Evolutionary conservation across 1,140 invertebrate genomes (phyloP).

Genomic region (Drosophila arizonae): DNA sequence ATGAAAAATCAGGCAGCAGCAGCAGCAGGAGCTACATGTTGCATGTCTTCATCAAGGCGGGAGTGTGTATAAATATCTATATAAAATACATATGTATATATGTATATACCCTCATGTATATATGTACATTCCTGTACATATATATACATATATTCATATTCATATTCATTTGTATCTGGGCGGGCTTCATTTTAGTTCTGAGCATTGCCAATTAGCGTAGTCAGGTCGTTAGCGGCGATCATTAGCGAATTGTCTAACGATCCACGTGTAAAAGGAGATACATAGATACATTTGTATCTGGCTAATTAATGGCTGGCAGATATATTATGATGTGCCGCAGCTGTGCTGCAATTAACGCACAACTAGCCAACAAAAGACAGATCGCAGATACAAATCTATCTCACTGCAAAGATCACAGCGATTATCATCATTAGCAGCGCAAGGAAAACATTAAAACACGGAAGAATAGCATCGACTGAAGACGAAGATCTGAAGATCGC

Average conservation of each 20-base stretch:
- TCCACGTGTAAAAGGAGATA: conserved; percentile 29
- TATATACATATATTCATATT: conserved; percentile 4
- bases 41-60: conserved; percentile 36
- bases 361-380: conserved; percentile 5
- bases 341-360: conserved; percentile 27
- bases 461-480: not conserved
- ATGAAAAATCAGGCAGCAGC: conserved; percentile 20
- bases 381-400: conserved; percentile 17
- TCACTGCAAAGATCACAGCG: conserved; percentile 6
- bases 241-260: conserved; percentile 50
- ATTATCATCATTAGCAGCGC: conserved; percentile 9
- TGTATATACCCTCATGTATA: conserved; percentile 4
- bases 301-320: conserved; percentile 40
- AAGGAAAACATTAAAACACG: not conserved
- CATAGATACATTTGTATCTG: conserved; percentile 25
- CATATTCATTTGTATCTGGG: not conserved
- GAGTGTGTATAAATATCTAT: conserved; percentile 2
- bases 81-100: conserved; percentile 5
- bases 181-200: conserved; percentile 22
- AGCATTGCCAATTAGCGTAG: conserved; percentile 41
- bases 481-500: not conserved
- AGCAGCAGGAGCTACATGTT: conserved; percentile 16
- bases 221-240: conserved; percentile 46
- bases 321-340: conserved; percentile 27
- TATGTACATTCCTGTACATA: not conserved